These are phyloP conservation scores for Stegostoma tigrinum DNA, from an alignment of 2,113 vertebrate species.

Conservation along the genomic window DNA sequence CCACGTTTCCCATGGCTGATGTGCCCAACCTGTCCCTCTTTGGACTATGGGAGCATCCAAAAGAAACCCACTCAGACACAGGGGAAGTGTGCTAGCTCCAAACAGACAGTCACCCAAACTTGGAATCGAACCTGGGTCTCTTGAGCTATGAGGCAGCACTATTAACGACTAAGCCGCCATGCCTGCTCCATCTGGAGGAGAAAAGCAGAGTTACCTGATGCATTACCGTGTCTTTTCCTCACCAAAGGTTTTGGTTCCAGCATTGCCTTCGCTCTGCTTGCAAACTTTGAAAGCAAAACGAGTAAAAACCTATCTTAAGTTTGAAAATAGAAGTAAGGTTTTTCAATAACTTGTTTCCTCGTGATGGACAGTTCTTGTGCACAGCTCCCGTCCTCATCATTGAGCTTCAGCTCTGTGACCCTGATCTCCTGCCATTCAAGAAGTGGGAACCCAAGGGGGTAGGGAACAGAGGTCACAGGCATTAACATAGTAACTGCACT, in stretches of 20 bases:
- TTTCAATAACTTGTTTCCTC: neutral
- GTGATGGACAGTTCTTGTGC: neutral
- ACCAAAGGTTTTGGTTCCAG: neutral
- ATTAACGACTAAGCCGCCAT: too few relatives aligned
- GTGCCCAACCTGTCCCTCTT: too few relatives aligned
- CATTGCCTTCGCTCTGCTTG: neutral
- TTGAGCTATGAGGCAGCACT: too few relatives aligned
- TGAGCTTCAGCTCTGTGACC: neutral
- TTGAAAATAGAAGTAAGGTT: neutral
- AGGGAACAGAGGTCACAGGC: neutral
- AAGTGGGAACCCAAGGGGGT: neutral
- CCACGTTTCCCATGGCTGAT: too few relatives aligned
- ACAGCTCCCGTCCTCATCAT: neutral
- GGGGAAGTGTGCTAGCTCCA: too few relatives aligned
- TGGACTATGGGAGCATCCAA: too few relatives aligned
- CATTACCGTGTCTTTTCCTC: neutral
- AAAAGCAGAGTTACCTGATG: neutral
- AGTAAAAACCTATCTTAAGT: neutral
- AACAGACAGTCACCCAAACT: too few relatives aligned
- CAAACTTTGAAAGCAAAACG: neutral
- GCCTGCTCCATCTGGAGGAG: too few relatives aligned
- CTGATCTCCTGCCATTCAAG: neutral
- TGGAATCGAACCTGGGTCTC: too few relatives aligned
- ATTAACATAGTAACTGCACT: neutral
- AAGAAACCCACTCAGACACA: too few relatives aligned